These are phyloP conservation scores for Poeciliopsis paucimaculata DNA, from an alignment of 2,797 vertebrate species.

Conservation along the genomic window DNA sequence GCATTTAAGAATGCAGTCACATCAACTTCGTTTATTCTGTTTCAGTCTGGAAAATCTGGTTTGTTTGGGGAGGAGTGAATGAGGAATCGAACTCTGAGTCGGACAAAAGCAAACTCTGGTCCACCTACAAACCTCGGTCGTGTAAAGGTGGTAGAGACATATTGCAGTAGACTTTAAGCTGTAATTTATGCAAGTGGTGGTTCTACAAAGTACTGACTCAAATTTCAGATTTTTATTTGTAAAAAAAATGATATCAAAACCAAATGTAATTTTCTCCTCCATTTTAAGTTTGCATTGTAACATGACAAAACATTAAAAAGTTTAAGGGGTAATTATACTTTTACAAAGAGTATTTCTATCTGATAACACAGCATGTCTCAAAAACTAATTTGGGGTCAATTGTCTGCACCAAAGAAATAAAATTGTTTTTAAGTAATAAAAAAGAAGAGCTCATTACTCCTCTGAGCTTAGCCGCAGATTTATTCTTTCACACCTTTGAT, in stretches of 20 bases:
- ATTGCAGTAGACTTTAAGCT: not conserved
- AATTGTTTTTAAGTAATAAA: not conserved
- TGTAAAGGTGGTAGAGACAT: not conserved
- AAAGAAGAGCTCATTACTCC: not conserved
- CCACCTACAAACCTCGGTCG: no score
- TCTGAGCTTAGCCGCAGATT: not conserved
- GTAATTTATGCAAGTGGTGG: not conserved
- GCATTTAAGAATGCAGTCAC: not conserved
- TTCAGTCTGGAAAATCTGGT: no score
- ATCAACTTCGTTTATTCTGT: no score
- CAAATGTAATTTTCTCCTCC: not conserved
- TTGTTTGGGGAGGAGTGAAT: no score
- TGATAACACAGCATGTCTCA: slow-evolving; percentile 3
- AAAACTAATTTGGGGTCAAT: slow-evolving; percentile 5
- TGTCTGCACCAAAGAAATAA: not conserved
- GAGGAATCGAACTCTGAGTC: no score
- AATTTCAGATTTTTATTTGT: not conserved
- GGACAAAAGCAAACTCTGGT: no score
- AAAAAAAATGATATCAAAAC: not conserved
- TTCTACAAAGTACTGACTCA: not conserved
- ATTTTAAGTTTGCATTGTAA: not conserved
- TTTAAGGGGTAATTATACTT: not conserved
- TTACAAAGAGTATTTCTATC: not conserved
- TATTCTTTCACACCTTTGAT: not conserved
- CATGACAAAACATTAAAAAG: not conserved